Conservation (phyloP, 2,797 vertebrate genomes). For the Hyperoplus immaculatus region DNA sequence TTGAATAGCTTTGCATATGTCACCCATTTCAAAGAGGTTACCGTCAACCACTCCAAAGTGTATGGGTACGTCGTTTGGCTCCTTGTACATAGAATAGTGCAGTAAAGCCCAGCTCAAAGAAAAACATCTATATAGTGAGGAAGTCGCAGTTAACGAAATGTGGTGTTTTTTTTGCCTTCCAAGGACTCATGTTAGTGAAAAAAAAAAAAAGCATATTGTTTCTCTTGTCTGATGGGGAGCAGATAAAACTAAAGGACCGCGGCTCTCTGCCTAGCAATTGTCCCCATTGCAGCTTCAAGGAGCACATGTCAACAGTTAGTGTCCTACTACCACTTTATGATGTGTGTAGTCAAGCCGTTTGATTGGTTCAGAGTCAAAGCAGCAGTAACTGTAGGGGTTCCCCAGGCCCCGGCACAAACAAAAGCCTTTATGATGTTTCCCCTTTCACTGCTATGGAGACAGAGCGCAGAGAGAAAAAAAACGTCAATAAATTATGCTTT, state of each 20-base stretch:
- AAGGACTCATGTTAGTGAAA: not conserved
- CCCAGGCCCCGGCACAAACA: constrained; percentile 53
- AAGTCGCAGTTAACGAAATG: not conserved
- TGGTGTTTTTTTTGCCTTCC: not conserved
- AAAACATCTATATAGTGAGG: not conserved
- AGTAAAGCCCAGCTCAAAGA: not conserved
- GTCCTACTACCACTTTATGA: constrained; percentile 65
- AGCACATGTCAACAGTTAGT: constrained; percentile 39
- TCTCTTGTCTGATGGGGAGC: constrained; percentile 4
- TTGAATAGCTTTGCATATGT: not conserved
- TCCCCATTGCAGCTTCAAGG: constrained; percentile 22
- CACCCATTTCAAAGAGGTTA: not conserved
- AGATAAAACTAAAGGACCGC: not conserved
- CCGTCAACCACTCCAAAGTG: not conserved
- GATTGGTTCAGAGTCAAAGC: constrained; percentile 67
- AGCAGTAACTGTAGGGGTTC: constrained; percentile 62
- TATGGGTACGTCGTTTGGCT: not conserved
- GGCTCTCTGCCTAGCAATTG: constrained; percentile 14
- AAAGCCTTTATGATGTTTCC: constrained; percentile 66
- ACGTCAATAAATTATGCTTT: constrained; percentile 55
- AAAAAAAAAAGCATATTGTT: constrained; percentile 6
- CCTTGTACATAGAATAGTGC: not conserved
- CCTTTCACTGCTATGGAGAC: constrained; percentile 74
- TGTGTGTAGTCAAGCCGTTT: constrained; percentile 64
- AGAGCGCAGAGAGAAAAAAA: constrained; percentile 37